Evolutionary conservation across 2,113 vertebrate species (phyloP), one percentile per base, ranked within the genome.

Genomic region (Delphinapterus leucas): DNA sequence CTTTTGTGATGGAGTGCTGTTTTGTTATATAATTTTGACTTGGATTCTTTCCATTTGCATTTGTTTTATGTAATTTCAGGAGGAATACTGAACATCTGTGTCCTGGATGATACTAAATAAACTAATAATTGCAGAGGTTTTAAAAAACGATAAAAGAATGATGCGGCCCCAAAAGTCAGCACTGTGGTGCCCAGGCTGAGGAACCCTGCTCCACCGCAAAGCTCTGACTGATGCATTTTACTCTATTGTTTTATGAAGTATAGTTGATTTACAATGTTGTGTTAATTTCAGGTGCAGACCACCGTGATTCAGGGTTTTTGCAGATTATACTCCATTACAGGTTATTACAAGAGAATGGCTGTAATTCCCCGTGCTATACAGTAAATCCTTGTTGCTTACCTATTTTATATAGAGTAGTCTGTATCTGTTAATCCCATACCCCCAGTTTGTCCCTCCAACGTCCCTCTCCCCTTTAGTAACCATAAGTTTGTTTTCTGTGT

Each of bases 131-230:
- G 44, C 44, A 44, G 44, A 44, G 44, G 44, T 44, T 44, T 44
- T 41, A 41, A 41, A 38, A 38, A 38, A 38, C 38, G 38, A 38
- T 38, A 38, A 36, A 10, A n/a, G 28, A 28, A 18, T 4, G 20
- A 44, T 1, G 12, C 8, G 3, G 28, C 10, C n/a, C 12, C 44
- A 23, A 20, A 41, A 3, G 14, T n/a, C 58, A 6, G 3, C 1
- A 58, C 20, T 8, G 17, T 20, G n/a, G 31, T 3, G 8, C 4
- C 2, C 1, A 21, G 28, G 9, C 10, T 3, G 31, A 77, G 3
- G 25, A 47, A 20, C 0, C 31, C 38, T 12, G 25, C 14, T 68
- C 23, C 44, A 10, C 15, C 6, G 3, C 0, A 0, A 13, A 58
- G 26, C 77, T 33, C 61, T 23, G 14, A 8, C 49, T 26, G 6